phyloP scores from a whole-genome alignment of 1,140 invertebrate genomes.

The Macrocentrus cingulum region DNA sequence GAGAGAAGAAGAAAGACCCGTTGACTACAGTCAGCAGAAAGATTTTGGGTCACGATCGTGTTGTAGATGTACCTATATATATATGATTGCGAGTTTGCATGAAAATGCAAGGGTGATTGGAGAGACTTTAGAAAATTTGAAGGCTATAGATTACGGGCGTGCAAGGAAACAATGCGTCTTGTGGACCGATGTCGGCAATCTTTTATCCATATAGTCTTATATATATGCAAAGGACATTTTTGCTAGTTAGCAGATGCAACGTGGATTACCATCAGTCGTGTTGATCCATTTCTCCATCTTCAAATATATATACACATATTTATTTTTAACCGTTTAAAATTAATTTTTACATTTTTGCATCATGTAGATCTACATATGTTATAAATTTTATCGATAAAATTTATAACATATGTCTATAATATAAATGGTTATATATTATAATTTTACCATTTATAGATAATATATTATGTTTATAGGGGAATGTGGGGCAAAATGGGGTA shows the following conservation, averaged over 20 bases:
- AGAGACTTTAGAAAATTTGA: slow-evolving; percentile 35
- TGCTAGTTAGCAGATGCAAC: not conserved
- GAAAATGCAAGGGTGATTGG: slow-evolving; percentile 35
- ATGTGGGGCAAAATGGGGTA: too few species aligned
- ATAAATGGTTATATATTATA: too few species aligned
- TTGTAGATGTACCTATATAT: too few species aligned
- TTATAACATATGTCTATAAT: too few species aligned
- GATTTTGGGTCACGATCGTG: slow-evolving; percentile 1
- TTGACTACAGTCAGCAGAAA: too few species aligned
- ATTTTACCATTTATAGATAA: too few species aligned
- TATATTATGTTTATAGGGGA: too few species aligned
- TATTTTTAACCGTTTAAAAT: too few species aligned
- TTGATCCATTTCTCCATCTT: not conserved
- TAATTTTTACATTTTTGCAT: too few species aligned
- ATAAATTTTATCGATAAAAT: too few species aligned
- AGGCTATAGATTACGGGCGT: slow-evolving; percentile 30
- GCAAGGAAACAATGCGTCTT: slow-evolving; percentile 27
- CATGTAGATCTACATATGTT: too few species aligned
- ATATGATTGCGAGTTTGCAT: slow-evolving; percentile 33
- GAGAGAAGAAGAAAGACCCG: slow-evolving; percentile 5
- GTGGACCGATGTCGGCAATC: slow-evolving; percentile 9
- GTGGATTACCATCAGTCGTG: not conserved
- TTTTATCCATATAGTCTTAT: not conserved
- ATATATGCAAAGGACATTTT: slow-evolving; percentile 4
- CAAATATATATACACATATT: too few species aligned